A percentile compares a stretch with the other conserved stretches of the same genome.
phyloP scores from a whole-genome alignment of 2,113 vertebrate species.

The Cavia aperea region DNA sequence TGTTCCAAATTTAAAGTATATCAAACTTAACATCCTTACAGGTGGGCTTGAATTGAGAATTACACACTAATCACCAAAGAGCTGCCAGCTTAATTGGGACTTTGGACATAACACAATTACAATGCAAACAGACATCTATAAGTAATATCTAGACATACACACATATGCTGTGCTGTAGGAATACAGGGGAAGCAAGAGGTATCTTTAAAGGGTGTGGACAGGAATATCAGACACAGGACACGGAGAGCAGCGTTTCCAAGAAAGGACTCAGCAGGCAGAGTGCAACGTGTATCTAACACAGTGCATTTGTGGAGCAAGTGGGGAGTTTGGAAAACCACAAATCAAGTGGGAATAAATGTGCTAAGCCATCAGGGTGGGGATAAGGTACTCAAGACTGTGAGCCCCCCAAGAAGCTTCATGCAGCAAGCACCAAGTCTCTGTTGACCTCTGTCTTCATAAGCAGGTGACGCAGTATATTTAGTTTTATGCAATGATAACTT shows the following conservation, averaged over 20 bases:
- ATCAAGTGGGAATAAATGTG: not conserved
- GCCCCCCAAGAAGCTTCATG: not conserved
- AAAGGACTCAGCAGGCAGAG: not conserved
- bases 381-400: not conserved
- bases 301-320: fast-evolving
- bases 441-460: not conserved
- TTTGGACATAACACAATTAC: conserved; percentile 18
- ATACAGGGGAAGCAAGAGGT: not conserved
- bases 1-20: not conserved
- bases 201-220: not conserved
- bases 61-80: not conserved
- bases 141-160: not conserved
- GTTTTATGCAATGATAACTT: not conserved
- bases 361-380: fast-evolving
- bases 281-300: not conserved
- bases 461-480: not conserved
- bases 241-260: not conserved
- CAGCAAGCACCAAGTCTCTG: not conserved
- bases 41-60: not conserved
- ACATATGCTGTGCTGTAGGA: not conserved
- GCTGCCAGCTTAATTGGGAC: not conserved
- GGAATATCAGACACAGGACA: not conserved
- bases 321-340: not conserved
- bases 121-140: not conserved
- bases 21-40: conserved; percentile 4